Conservation (phyloP, 2,888 invertebrate genomes). For the Melanophora roralis region DNA sequence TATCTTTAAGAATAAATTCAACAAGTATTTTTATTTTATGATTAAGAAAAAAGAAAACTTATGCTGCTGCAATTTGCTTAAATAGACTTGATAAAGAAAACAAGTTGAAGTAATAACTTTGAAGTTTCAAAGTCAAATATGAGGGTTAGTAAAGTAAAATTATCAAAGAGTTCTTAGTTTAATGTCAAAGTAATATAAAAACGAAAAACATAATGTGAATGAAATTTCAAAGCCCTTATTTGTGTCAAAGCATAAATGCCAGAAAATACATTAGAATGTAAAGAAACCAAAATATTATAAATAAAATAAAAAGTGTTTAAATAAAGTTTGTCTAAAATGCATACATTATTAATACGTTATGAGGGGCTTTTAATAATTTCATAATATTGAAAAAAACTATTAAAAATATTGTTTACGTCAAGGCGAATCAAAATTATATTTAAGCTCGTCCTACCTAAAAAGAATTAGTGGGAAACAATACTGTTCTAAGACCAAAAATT, state of each 20-base stretch:
- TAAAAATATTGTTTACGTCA: too few relatives aligned
- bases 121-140: constrained; percentile 29
- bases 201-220: background rate
- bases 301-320: constrained; percentile 6
- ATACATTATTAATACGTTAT: too few relatives aligned
- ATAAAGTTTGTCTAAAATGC: too few relatives aligned
- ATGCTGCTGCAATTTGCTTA: background rate
- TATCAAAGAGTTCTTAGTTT: background rate
- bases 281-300: background rate
- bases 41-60: background rate
- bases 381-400: too few relatives aligned
- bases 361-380: too few relatives aligned
- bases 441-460: too few relatives aligned
- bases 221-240: background rate
- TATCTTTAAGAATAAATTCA: constrained; percentile 28
- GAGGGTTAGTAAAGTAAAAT: background rate
- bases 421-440: too few relatives aligned
- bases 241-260: background rate
- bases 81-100: constrained; percentile 18
- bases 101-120: constrained; percentile 18
- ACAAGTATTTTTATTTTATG: background rate
- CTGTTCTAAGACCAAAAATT: too few relatives aligned
- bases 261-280: background rate
- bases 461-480: too few relatives aligned
- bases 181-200: background rate